A percentile compares a stretch with the other conserved stretches of the same genome.
Conservation (phyloP, 2,113 vertebrate genomes). For the Calyptommatus sinebrachiatus region DNA sequence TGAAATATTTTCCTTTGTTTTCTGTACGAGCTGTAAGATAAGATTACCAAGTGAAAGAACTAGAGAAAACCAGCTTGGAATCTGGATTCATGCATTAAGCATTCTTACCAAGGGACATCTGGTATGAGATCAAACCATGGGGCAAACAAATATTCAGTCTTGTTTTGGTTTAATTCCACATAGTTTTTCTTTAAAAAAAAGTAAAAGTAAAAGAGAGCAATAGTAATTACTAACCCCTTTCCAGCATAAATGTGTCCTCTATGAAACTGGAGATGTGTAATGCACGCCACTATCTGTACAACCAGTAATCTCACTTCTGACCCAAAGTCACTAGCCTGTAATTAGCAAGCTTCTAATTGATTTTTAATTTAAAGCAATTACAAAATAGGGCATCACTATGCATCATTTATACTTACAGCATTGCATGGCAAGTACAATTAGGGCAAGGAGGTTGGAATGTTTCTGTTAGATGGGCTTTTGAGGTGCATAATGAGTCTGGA, state of each 20-base stretch:
- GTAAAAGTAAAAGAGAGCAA: slow-evolving; percentile 15
- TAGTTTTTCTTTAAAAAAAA: neutral
- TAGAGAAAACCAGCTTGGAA: neutral
- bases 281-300: slow-evolving; percentile 41
- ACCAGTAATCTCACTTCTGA: slow-evolving; percentile 54
- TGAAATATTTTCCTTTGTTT: too few species aligned
- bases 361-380: slow-evolving; percentile 70
- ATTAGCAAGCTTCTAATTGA: slow-evolving; percentile 63
- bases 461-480: slow-evolving; percentile 14
- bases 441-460: neutral
- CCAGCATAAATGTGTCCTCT: slow-evolving; percentile 41
- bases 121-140: neutral
- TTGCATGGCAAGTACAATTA: slow-evolving; percentile 4
- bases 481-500: neutral
- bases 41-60: neutral
- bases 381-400: slow-evolving; percentile 51
- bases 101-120: neutral
- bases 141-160: slow-evolving; percentile 21
- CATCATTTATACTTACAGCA: slow-evolving; percentile 52
- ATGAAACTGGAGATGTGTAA: slow-evolving; percentile 39
- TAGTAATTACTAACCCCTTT: slow-evolving; percentile 46
- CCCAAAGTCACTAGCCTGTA: slow-evolving; percentile 54
- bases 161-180: too few species aligned
- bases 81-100: neutral
- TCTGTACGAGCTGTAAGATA: neutral